These are phyloP conservation scores for Pheosia tremula DNA, from an alignment of 2,888 invertebrate genomes.

Conservation along the genomic window DNA sequence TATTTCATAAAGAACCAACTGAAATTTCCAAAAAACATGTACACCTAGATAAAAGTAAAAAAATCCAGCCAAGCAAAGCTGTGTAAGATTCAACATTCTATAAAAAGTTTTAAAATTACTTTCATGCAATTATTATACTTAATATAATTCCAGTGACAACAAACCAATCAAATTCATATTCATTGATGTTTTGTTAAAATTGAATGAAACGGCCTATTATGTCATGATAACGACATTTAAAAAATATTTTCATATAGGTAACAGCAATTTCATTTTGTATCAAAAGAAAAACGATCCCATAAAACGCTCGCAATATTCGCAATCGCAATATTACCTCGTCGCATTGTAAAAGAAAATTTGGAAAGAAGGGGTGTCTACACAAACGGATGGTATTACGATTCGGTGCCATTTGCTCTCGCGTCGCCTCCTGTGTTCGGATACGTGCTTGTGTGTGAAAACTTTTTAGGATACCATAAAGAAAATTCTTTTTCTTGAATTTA, in stretches of 20 bases:
- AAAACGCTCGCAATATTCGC: no score
- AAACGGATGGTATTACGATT: conserved; percentile 73
- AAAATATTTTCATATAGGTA: conserved; percentile 47
- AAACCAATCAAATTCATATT: background rate
- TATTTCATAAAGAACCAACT: conserved; percentile 28
- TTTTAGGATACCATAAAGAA: conserved; percentile 76
- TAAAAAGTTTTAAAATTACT: background rate
- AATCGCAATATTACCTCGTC: conserved; percentile 72
- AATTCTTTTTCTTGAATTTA: conserved; percentile 75
- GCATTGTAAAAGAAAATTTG: conserved; percentile 73
- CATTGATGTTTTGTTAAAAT: conserved; percentile 33
- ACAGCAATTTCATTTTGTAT: conserved; percentile 65
- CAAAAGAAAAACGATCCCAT: conserved; percentile 70
- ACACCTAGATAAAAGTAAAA: conserved; percentile 20
- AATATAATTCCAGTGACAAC: conserved; percentile 29
- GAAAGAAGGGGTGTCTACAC: conserved; percentile 65
- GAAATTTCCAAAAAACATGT: conserved; percentile 28
- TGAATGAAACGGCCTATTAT: conserved; percentile 26
- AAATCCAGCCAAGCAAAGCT: conserved; percentile 19
- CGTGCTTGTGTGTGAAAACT: conserved; percentile 71
- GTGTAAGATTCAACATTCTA: conserved; percentile 15
- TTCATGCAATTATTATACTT: conserved; percentile 11
- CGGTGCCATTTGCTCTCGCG: conserved; percentile 67
- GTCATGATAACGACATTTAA: conserved; percentile 25
- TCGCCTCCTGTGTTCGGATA: conserved; percentile 63